Evolutionary conservation across 2,113 vertebrate genomes (phyloP).

Genomic region (Lepus americanus): DNA sequence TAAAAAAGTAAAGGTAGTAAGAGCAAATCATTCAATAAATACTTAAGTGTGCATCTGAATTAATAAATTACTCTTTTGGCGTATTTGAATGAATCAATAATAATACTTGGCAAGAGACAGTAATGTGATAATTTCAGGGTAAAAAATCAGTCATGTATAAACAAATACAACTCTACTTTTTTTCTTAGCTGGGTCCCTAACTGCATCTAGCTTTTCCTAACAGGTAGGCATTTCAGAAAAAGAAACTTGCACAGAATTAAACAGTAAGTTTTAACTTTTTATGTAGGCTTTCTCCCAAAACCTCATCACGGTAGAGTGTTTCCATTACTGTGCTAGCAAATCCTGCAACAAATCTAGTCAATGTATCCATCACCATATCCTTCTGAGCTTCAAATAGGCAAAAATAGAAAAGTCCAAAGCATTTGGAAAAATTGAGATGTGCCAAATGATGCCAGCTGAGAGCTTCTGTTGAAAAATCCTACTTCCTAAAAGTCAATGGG

Average conservation of each 20-base stretch:
- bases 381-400: constrained; percentile 25
- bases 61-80: constrained; percentile 7
- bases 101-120: background rate
- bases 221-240: background rate
- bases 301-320: background rate
- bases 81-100: background rate
- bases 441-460: constrained; percentile 19
- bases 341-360: background rate
- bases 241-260: background rate
- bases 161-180: background rate
- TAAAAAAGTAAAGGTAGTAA: constrained; percentile 37
- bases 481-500: constrained; percentile 55
- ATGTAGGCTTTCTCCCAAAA: background rate
- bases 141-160: constrained; percentile 45
- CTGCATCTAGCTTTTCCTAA: background rate
- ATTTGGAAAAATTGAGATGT: background rate
- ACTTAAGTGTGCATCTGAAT: background rate
- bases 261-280: constrained; percentile 33
- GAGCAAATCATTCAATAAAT: constrained; percentile 36
- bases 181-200: background rate
- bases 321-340: constrained; percentile 36
- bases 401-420: constrained; percentile 51
- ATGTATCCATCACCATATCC: background rate
- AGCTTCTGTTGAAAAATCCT: constrained; percentile 6
- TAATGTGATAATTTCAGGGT: background rate